Percentiles rank a stretch among this genome's conserved stretches.
These are phyloP conservation scores for Chionodraco myersi DNA, from an alignment of 2,113 vertebrate genomes.

Conservation along the genomic window DNA sequence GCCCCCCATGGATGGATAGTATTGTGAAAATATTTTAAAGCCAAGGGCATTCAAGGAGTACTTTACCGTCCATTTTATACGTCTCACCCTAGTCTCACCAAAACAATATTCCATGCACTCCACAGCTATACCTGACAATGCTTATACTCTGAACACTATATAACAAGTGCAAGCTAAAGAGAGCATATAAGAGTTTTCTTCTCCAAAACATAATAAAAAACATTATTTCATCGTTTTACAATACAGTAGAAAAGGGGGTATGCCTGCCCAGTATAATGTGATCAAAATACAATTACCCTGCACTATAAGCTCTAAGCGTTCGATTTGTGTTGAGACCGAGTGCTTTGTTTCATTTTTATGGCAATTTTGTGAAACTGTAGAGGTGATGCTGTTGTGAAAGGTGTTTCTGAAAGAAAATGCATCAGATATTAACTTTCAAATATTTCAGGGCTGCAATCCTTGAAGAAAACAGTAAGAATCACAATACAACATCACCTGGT, in stretches of 20 bases:
- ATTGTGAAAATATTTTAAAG: background rate
- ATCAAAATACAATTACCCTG: conserved; percentile 5
- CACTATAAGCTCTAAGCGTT: conserved; percentile 14
- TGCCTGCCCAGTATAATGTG: background rate
- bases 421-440: background rate
- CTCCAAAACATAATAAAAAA: background rate
- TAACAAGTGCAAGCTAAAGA: background rate
- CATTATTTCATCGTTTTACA: background rate
- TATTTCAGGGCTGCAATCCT: background rate
- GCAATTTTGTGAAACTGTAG: background rate
- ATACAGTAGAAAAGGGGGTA: background rate
- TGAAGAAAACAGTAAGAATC: background rate
- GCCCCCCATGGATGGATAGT: background rate
- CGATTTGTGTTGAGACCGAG: conserved; percentile 5
- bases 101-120: background rate
- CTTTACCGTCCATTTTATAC: background rate
- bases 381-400: background rate
- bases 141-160: conserved; percentile 3
- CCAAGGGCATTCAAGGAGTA: background rate
- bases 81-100: conserved; percentile 9
- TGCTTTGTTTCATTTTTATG: conserved; percentile 7
- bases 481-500: background rate
- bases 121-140: background rate
- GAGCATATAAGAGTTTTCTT: background rate
- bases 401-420: background rate